Evolutionary conservation across 1,140 invertebrate species (phyloP).

Genomic region (Caenorhabditis briggsae): DNA sequence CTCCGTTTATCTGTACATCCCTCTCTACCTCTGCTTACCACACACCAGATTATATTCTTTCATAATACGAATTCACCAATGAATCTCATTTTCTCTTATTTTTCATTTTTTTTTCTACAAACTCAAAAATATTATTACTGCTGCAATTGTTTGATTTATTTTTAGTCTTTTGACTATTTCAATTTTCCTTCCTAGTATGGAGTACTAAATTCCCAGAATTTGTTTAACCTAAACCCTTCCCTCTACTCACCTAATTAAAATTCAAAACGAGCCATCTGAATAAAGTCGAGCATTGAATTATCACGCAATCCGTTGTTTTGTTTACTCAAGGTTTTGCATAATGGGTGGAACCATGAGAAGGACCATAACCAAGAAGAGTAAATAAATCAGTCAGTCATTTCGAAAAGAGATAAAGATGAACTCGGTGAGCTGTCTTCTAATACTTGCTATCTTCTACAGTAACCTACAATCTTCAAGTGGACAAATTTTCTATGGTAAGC

Average conservation of each 20-base stretch:
- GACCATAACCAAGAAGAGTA: neutral
- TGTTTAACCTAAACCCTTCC: conserved; percentile 1
- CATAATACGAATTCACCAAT: conserved; percentile 1
- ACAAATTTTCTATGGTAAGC: conserved; percentile 14
- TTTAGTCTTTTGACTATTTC: neutral
- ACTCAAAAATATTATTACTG: neutral
- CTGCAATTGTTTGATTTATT: neutral
- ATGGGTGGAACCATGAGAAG: neutral
- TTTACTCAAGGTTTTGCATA: conserved; percentile 1
- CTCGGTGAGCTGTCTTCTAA: neutral
- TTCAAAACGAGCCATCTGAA: conserved; percentile 26
- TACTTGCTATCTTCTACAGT: neutral
- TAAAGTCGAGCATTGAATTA: neutral
- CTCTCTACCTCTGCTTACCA: conserved; percentile 6
- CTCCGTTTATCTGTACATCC: conserved; percentile 49
- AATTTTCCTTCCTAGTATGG: too few species aligned
- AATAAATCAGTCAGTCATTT: conserved; percentile 19
- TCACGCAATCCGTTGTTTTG: neutral
- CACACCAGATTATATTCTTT: conserved; percentile 4
- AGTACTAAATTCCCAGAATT: neutral
- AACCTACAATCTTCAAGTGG: neutral
- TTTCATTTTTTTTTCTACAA: neutral
- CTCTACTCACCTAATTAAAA: conserved; percentile 10
- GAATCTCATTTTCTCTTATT: conserved; percentile 11
- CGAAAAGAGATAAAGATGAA: neutral